Evolutionary conservation across 2,113 vertebrate species (phyloP).

Genomic region (Andinoacara biseriatus): DNA sequence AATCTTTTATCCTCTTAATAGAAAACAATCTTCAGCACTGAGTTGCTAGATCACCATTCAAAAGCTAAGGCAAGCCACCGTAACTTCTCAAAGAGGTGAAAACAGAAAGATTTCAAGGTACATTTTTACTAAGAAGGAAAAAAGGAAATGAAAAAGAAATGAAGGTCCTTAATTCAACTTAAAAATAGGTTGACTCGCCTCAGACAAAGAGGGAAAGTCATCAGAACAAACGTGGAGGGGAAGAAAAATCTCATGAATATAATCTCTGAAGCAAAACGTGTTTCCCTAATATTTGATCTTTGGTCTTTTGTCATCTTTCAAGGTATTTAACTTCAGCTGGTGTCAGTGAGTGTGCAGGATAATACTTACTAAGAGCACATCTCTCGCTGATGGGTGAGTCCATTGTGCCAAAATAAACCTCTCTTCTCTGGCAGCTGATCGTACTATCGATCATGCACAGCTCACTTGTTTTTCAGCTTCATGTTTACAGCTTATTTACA

Average conservation of each 20-base stretch:
- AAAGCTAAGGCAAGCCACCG: conserved; percentile 22
- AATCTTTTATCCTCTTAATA: conserved; percentile 46
- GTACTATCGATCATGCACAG: neutral
- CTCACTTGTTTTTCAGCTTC: neutral
- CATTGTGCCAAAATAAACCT: conserved; percentile 31
- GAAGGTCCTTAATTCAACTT: conserved; percentile 11
- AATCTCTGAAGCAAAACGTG: conserved; percentile 7
- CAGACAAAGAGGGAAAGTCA: neutral
- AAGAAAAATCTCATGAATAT: neutral
- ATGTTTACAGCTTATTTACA: neutral
- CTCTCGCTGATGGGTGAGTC: conserved; percentile 14
- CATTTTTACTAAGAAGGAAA: neutral
- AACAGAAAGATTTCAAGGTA: neutral
- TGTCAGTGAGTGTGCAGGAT: conserved; percentile 21
- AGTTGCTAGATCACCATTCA: conserved; percentile 33
- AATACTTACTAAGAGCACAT: neutral
- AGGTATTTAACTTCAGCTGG: conserved; percentile 42
- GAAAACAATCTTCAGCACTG: conserved; percentile 3
- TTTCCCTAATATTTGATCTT: conserved; percentile 44
- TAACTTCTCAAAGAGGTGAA: conserved; percentile 15
- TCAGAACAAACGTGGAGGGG: neutral
- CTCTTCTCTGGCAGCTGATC: neutral
- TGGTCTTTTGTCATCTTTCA: conserved; percentile 38
- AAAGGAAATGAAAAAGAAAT: neutral
- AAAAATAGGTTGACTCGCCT: conserved; percentile 16